Evolutionary conservation across 2,113 vertebrate genomes (phyloP), one percentile per base, ranked within the genome.

Genomic region (Phyllostomus hastatus): DNA sequence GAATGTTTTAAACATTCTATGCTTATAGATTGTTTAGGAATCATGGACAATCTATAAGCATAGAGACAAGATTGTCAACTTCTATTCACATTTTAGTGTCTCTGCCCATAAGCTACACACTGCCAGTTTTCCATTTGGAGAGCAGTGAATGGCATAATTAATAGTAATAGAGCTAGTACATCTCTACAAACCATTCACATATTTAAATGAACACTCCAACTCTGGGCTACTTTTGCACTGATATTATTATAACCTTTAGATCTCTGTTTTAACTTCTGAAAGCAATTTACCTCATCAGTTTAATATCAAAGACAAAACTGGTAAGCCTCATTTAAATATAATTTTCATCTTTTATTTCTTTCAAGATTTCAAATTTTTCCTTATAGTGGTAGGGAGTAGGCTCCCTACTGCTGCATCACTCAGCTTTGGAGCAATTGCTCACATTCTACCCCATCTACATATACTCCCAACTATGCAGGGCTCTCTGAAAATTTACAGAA

Each of bases 231-330:
- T 72, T 95, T 88, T 96, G 48, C 10, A 95, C 2, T 90, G 61
- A 7, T 95, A 69, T 43, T 79, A 97, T 97, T 90, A 80, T 87
- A 97, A 94, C 72, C 72, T 97, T 96, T 93, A 95, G 54, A 90
- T 97, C 33, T 95, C 90, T 96, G 91, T 91, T 97, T 97, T 88
- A 89, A 69, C 78, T 97, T 93, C 78, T 95, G 90, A 97, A 95
- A 84, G 69, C 90, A 96, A 91, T 97, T 96, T 93, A 24, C 3
- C 86, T 94, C 46, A 94, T 75, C 85, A 57, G 35, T 97, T 93
- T 87, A 92, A 89, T 54, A 87, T 85, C 92, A 96, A 95, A 97
- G 94, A 17, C 57, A 93, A 82, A 96, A 89, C 66, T 19, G 2
- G 31, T 20, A 95, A 97, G 19, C 35, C 20, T 83, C 54, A 4